phyloP scores from a whole-genome alignment of 2,113 vertebrate species.

The Apteryx mantelli region DNA sequence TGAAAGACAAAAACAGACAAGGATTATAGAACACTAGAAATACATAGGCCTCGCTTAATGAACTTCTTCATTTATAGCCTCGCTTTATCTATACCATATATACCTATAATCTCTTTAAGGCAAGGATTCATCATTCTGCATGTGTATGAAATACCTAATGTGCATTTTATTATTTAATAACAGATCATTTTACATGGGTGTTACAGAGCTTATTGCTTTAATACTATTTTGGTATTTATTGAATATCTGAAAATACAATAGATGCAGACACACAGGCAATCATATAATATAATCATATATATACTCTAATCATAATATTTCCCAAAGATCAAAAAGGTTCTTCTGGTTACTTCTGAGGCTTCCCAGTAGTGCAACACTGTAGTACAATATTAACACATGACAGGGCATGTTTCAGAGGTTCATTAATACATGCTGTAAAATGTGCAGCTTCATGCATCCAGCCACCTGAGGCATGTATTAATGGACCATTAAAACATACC shows the following conservation, averaged over 20 bases:
- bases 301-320: neutral
- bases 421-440: conserved; percentile 36
- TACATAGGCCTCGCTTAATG: neutral
- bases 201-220: neutral
- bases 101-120: neutral
- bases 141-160: neutral
- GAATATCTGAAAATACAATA: neutral
- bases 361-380: neutral
- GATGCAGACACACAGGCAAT: neutral
- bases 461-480: conserved; percentile 38
- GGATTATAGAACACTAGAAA: neutral
- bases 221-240: neutral
- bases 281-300: no score
- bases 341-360: neutral
- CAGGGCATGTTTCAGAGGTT: conserved; percentile 43
- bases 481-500: conserved; percentile 69
- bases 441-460: conserved; percentile 53
- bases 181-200: neutral
- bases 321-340: neutral
- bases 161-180: neutral
- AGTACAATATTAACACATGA: neutral
- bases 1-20: neutral
- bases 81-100: neutral
- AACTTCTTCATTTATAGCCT: neutral
- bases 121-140: neutral